These are phyloP conservation scores for Sylvilagus bachmani DNA, from an alignment of 2,113 vertebrate species.

Conservation along the genomic window DNA sequence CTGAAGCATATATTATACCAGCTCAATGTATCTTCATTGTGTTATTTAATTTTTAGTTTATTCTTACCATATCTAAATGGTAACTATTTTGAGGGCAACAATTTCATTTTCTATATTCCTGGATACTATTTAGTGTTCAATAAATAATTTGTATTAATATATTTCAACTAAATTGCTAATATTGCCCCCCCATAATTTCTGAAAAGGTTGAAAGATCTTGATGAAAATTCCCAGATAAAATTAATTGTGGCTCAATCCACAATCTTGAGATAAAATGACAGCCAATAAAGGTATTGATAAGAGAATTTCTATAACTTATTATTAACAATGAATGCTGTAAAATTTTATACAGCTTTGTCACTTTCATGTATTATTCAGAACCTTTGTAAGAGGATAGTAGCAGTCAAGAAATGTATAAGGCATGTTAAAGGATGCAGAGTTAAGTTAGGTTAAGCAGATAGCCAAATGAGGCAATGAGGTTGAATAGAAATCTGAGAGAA, in stretches of 20 bases:
- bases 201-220: background rate
- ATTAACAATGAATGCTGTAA: background rate
- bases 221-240: background rate
- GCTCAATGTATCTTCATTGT: background rate
- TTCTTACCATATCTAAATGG: background rate
- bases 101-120: background rate
- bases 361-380: background rate
- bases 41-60: conserved; percentile 29
- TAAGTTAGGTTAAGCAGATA: background rate
- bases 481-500: background rate
- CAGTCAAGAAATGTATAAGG: background rate
- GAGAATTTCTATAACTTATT: background rate
- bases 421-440: background rate
- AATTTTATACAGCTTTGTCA: conserved; percentile 1
- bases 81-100: background rate
- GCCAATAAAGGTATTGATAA: conserved; percentile 2
- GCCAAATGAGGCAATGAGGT: background rate
- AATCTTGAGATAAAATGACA: conserved; percentile 29
- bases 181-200: conserved; percentile 48
- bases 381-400: background rate
- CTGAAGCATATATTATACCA: background rate
- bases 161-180: background rate
- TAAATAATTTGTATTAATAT: conserved; percentile 23
- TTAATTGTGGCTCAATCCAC: background rate
- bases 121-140: background rate